These are phyloP conservation scores for Drosophila affinis DNA, from an alignment of 2,888 invertebrate genomes.

Conservation along the genomic window DNA sequence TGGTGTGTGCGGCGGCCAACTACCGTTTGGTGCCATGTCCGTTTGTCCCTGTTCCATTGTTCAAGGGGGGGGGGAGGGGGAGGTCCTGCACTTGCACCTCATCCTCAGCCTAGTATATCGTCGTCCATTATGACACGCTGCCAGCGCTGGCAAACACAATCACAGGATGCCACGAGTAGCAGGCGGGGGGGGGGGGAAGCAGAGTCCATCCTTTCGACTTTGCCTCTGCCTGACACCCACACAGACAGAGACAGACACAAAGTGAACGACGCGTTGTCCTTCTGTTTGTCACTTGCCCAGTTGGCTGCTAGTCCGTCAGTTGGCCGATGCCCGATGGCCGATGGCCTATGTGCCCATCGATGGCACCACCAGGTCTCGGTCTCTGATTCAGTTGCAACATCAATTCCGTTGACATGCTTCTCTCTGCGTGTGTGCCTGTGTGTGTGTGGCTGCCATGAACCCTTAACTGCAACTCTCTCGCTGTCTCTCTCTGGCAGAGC, in stretches of 20 bases:
- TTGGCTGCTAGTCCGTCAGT: conserved; percentile 50
- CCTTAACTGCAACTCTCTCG: conserved; percentile 2
- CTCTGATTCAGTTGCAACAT: conserved; percentile 59
- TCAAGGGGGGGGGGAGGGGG: not conserved
- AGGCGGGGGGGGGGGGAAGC: too few species aligned
- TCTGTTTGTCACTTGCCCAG: conserved; percentile 49
- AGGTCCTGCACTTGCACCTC: conserved; percentile 17
- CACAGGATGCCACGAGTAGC: conserved; percentile 43
- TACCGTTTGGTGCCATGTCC: conserved; percentile 27
- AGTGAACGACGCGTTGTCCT: conserved; percentile 55
- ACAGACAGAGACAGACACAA: not conserved
- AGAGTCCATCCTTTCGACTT: not conserved
- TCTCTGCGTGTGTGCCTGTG: not conserved
- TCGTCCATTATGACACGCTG: conserved; percentile 70
- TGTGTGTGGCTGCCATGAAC: conserved; percentile 5
- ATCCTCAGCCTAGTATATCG: conserved; percentile 20
- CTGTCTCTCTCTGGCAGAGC: not conserved
- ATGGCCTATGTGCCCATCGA: conserved; percentile 57
- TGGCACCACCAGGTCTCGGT: conserved; percentile 37
- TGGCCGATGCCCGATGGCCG: conserved; percentile 64
- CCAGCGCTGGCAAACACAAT: conserved; percentile 63
- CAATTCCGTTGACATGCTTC: conserved; percentile 43
- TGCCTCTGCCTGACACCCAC: conserved; percentile 29
- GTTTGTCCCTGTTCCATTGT: conserved; percentile 18
- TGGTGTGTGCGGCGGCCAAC: conserved; percentile 62